A percentile compares a stretch with the other conserved stretches of the same genome.
These are phyloP conservation scores for Hypolimnas misippus DNA, from an alignment of 2,888 invertebrate genomes.

Conservation along the genomic window DNA sequence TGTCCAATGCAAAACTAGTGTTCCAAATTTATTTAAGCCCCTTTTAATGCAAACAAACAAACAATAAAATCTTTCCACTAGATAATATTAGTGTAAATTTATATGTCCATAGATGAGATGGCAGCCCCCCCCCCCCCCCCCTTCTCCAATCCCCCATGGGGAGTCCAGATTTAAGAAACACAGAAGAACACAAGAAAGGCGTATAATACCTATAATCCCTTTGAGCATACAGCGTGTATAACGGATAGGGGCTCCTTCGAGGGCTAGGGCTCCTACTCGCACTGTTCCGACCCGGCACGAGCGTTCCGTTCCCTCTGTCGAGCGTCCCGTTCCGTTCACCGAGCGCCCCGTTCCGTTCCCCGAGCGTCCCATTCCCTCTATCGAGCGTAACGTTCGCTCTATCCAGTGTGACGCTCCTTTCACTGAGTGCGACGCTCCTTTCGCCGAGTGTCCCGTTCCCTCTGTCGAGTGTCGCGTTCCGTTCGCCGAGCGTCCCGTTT, in stretches of 20 bases:
- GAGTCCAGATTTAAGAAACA: too few species aligned
- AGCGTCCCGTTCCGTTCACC: constrained; percentile 29
- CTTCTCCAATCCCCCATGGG: too few species aligned
- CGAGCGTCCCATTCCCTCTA: constrained; percentile 25
- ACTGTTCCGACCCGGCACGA: constrained; percentile 34
- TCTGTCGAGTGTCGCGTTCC: not conserved
- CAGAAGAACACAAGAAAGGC: not conserved
- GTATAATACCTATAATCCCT: constrained; percentile 29
- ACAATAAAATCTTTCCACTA: too few species aligned
- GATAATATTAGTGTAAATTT: too few species aligned
- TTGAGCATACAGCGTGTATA: constrained; percentile 41
- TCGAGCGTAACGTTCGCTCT: not conserved
- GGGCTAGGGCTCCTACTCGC: constrained; percentile 40
- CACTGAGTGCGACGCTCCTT: constrained; percentile 20
- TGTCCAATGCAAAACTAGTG: too few species aligned
- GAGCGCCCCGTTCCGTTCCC: constrained; percentile 23
- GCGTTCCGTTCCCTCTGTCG: constrained; percentile 22
- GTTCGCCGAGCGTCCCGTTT: too few species aligned
- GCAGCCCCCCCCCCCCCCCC: too few species aligned
- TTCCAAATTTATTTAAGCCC: too few species aligned
- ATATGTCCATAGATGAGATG: too few species aligned
- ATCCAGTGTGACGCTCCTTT: constrained; percentile 25
- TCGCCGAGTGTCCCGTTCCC: constrained; percentile 23
- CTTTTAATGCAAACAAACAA: too few species aligned
- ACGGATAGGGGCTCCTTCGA: constrained; percentile 43